Conservation (phyloP, 2,888 invertebrate species). For the Dexiosoma caninum region DNA sequence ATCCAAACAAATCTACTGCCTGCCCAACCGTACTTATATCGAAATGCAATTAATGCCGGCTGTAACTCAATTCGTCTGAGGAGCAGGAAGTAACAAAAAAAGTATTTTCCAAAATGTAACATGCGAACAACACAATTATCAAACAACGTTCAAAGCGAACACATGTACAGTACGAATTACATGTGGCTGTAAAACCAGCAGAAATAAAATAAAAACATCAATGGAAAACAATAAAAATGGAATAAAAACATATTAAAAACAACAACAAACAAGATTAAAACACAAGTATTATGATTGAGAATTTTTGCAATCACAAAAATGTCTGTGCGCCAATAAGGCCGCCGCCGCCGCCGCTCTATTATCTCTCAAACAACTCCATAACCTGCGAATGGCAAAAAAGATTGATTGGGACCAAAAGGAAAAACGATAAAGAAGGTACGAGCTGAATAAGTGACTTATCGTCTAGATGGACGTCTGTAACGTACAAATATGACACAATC, state of each 20-base stretch:
- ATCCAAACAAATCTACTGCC: too few relatives aligned
- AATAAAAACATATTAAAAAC: constrained; percentile 40
- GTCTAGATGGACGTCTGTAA: constrained; percentile 59
- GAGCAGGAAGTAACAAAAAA: background rate
- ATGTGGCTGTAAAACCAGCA: constrained; percentile 3
- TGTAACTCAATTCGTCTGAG: constrained; percentile 17
- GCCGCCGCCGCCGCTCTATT: constrained; percentile 21
- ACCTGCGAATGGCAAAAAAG: constrained; percentile 5
- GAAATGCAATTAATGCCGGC: background rate
- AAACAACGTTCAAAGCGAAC: constrained; percentile 37
- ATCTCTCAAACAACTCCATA: constrained; percentile 2
- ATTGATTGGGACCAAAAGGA: background rate
- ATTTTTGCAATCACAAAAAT: constrained; percentile 39
- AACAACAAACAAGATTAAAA: constrained; percentile 54
- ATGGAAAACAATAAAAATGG: constrained; percentile 10
- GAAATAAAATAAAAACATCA: background rate
- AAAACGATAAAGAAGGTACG: background rate
- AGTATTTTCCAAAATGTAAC: constrained; percentile 40
- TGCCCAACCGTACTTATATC: too few relatives aligned
- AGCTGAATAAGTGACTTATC: constrained; percentile 60
- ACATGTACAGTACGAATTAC: constrained; percentile 46
- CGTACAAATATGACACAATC: constrained; percentile 63
- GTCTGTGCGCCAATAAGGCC: constrained; percentile 26
- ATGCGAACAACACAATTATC: constrained; percentile 43
- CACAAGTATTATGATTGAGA: constrained; percentile 61